phyloP scores from a whole-genome alignment of 2,797 vertebrate species.

The Craterocephalus amniculus region DNA sequence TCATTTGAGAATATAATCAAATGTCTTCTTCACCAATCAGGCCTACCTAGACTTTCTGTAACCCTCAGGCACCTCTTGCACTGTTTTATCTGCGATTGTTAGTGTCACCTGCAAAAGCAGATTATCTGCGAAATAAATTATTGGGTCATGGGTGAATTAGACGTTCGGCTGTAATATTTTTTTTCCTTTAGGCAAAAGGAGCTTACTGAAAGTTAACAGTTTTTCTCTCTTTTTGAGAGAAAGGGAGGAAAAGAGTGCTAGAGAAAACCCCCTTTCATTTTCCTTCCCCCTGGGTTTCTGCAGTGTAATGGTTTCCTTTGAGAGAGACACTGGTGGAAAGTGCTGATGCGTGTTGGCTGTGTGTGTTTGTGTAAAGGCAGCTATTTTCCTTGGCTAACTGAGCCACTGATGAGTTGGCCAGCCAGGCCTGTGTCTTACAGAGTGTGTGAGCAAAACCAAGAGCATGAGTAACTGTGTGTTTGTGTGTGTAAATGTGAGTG shows the following conservation, averaged over 20 bases:
- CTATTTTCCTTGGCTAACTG: constrained; percentile 75
- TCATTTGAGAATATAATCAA: constrained; percentile 79
- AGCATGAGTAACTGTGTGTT: constrained; percentile 13
- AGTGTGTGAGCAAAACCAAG: constrained; percentile 27
- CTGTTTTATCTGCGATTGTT: constrained; percentile 70
- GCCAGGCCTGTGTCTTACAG: constrained; percentile 40
- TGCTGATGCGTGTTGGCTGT: constrained; percentile 71
- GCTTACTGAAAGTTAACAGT: constrained; percentile 61
- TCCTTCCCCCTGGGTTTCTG: constrained; percentile 70
- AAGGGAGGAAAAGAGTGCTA: constrained; percentile 39
- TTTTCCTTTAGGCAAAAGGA: constrained; percentile 61
- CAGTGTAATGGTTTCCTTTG: constrained; percentile 79
- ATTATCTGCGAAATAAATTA: constrained; percentile 81
- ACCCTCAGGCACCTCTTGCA: constrained; percentile 16
- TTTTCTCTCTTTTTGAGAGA: constrained; percentile 7
- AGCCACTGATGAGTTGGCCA: constrained; percentile 66
- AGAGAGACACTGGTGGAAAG: constrained; percentile 74
- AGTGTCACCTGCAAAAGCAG: constrained; percentile 73
- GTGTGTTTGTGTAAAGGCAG: constrained; percentile 42
- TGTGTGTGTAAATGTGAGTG: constrained; percentile 8
- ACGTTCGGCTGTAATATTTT: constrained; percentile 68
- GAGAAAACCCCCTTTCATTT: constrained; percentile 73
- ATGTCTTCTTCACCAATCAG: constrained; percentile 65
- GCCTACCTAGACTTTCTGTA: constrained; percentile 23
- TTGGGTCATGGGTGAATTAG: constrained; percentile 77